phyloP scores from a whole-genome alignment of 2,888 invertebrate genomes.

The Brachypterus glaber region DNA sequence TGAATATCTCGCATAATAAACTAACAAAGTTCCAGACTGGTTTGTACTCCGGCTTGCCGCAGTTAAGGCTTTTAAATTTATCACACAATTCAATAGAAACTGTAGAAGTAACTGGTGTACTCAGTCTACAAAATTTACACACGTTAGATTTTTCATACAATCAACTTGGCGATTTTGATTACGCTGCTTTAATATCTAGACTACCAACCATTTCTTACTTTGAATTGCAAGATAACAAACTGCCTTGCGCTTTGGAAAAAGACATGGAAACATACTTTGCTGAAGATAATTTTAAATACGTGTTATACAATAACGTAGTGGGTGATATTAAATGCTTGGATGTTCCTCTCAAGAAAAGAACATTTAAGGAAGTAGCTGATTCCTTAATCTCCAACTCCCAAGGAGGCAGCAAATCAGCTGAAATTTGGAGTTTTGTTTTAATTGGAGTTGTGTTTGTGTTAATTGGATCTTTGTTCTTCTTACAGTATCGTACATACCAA shows the following conservation, averaged over 20 bases:
- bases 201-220: constrained; percentile 32
- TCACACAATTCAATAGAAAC: constrained; percentile 30
- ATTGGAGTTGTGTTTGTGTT: constrained; percentile 26
- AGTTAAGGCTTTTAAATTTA: constrained; percentile 31
- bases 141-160: constrained; percentile 35
- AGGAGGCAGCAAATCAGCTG: constrained; percentile 16
- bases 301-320: constrained; percentile 23
- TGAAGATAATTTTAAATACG: constrained; percentile 32
- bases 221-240: constrained; percentile 29
- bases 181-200: constrained; percentile 29
- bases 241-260: constrained; percentile 33
- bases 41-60: constrained; percentile 32
- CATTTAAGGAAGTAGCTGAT: constrained; percentile 11
- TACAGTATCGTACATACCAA: constrained; percentile 28
- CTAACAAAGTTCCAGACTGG: constrained; percentile 30
- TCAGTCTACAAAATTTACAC: constrained; percentile 32
- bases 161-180: constrained; percentile 32
- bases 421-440: constrained; percentile 24
- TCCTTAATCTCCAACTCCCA: constrained; percentile 6
- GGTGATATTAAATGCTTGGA: constrained; percentile 25
- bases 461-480: constrained; percentile 29
- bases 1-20: constrained; percentile 32
- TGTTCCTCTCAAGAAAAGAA: constrained; percentile 13
- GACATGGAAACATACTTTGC: constrained; percentile 33
- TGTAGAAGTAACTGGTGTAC: constrained; percentile 31